These are phyloP conservation scores for Drosophila kanapiae DNA, from an alignment of 1,140 invertebrate genomes.

Conservation along the genomic window DNA sequence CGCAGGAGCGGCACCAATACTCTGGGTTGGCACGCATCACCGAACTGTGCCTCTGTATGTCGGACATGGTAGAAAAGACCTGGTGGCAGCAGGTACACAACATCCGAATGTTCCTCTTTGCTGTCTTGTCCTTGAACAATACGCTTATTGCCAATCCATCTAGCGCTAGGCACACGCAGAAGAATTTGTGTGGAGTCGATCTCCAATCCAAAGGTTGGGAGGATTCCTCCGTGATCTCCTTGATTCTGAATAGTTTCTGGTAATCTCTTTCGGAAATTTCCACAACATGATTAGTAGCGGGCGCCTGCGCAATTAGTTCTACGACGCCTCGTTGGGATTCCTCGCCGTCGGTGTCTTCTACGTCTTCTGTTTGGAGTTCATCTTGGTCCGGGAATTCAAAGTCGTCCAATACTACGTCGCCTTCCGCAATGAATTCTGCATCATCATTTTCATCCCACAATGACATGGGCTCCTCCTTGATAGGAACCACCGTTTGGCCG, in stretches of 20 bases:
- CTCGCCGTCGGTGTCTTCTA: background rate
- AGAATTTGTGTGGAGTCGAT: slow-evolving; percentile 1
- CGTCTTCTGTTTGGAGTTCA: too few species aligned
- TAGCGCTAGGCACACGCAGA: background rate
- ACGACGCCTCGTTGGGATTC: background rate
- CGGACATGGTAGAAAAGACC: slow-evolving; percentile 3
- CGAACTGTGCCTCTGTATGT: background rate
- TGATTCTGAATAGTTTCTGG: background rate
- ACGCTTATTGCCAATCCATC: slow-evolving; percentile 10
- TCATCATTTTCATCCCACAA: slow-evolving; percentile 8
- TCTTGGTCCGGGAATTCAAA: background rate
- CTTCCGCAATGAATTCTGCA: background rate
- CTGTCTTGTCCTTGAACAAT: slow-evolving; percentile 12
- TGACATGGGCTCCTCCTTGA: background rate
- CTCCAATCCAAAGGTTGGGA: background rate
- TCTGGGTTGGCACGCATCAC: background rate
- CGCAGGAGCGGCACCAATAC: slow-evolving; percentile 25
- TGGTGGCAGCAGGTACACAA: slow-evolving; percentile 23
- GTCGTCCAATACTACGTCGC: background rate
- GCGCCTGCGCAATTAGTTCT: background rate
- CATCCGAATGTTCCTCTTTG: background rate
- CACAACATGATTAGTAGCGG: background rate
- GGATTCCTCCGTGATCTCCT: background rate
- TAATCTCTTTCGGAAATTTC: background rate
- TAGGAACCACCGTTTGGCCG: background rate